Evolutionary conservation across 2,888 invertebrate genomes (phyloP).

Genomic region (Ophonus ardosiacus): DNA sequence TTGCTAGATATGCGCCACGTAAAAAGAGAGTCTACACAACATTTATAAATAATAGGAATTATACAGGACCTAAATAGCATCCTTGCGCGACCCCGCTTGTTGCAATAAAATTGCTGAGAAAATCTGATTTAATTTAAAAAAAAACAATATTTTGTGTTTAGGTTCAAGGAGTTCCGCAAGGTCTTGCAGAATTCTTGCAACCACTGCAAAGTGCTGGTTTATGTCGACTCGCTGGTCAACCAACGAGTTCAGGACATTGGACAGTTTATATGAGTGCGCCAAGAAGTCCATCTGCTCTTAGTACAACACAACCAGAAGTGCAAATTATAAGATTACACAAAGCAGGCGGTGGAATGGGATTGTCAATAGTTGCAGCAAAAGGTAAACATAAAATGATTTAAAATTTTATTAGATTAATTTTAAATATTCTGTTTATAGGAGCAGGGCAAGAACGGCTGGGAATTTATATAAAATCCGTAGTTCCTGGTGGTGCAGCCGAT

Average conservation of each 20-base stretch:
- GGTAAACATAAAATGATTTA: constrained; percentile 69
- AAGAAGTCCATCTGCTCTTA: constrained; percentile 74
- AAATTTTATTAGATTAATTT: neutral
- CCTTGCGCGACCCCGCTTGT: too few species aligned
- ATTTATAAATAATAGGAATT: too few species aligned
- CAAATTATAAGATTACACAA: constrained; percentile 94
- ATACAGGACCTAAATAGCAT: too few species aligned
- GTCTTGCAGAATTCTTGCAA: constrained; percentile 91
- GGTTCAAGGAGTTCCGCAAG: constrained; percentile 91
- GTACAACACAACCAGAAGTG: constrained; percentile 77
- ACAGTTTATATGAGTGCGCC: constrained; percentile 91
- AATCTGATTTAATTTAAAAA: too few species aligned
- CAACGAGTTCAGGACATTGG: constrained; percentile 95
- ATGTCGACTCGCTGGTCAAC: constrained; percentile 93
- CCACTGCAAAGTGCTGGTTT: constrained; percentile 91
- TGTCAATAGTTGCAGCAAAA: constrained; percentile 99
- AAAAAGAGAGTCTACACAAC: too few species aligned
- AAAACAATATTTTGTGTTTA: neutral
- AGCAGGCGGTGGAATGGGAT: constrained; percentile 97
- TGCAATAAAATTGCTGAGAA: too few species aligned
- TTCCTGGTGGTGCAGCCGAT: constrained; percentile 94
- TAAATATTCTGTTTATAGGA: constrained; percentile 76
- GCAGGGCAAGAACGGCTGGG: constrained; percentile 83
- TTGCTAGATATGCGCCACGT: too few species aligned
- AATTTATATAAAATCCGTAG: constrained; percentile 99